Conservation (phyloP, 2,888 invertebrate species). For the Drosophila phalerata region DNA sequence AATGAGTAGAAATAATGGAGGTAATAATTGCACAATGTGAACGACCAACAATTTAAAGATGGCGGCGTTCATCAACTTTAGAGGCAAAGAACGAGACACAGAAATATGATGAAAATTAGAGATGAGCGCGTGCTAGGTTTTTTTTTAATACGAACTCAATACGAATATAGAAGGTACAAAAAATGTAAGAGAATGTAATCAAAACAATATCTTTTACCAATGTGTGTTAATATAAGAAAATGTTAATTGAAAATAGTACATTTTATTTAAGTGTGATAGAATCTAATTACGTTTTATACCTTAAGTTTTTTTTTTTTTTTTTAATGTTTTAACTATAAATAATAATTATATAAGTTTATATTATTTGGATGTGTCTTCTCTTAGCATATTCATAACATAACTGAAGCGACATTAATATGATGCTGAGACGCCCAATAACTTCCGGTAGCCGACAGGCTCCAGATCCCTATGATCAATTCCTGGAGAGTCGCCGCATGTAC, state of each 20-base stretch:
- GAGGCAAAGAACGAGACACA: conserved; percentile 9
- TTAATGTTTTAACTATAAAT: no score
- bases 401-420: conserved; percentile 5
- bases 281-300: not conserved
- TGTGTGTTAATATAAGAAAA: no score
- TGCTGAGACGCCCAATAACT: conserved; percentile 82
- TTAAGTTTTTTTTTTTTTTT: not conserved
- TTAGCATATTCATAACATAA: not conserved
- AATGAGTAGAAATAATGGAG: conserved; percentile 22
- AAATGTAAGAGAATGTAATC: no score
- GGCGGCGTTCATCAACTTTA: conserved; percentile 31
- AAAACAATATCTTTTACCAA: no score
- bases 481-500: conserved; percentile 92
- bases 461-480: conserved; percentile 89
- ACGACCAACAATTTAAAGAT: conserved; percentile 54
- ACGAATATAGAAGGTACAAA: not conserved
- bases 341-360: no score
- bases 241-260: not conserved
- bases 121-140: conserved; percentile 27
- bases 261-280: not conserved
- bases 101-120: conserved; percentile 26
- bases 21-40: conserved; percentile 40
- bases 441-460: conserved; percentile 85
- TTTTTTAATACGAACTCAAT: not conserved
- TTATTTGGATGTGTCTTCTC: not conserved